Evolutionary conservation across 2,797 vertebrate genomes (phyloP), one percentile per base, ranked within the genome.

Genomic region (Poecilia wingei): DNA sequence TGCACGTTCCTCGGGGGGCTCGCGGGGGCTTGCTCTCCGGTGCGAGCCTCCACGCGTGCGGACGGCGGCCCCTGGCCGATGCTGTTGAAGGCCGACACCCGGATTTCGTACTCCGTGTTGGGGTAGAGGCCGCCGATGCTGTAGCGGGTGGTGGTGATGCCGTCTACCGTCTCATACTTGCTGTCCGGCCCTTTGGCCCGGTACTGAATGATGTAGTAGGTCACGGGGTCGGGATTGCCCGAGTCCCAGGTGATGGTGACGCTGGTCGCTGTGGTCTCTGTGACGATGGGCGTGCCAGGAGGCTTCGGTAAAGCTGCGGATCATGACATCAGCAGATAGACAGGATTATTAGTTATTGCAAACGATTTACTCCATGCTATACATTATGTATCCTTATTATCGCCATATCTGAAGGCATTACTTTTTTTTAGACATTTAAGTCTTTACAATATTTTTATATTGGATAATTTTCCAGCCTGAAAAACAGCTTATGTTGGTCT

Each of bases 211-310:
- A 99, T 97, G 76, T 99, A 99, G 89, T 99, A 98, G 83, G 97
- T 98, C 66, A 99, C 96, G 0, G 98, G 98, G 92, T 99, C 98
- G 0, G 98, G 98, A 69, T 99, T 99, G 20, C 98, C 98, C 0
- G 98, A 99, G 94, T 99, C 98, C 98, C 98, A 99, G 28, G 98
- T 99, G 94, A 99, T 97, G 91, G 98, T 99, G 90, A 99, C 97
- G 66, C 98, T 99, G 57, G 98, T 99, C 43, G 98, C 97, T 0
- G 98, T 99, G 68, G 98, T 99, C 92, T 99, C 98, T 0, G 98
- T 99, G 90, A 99, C 98, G 12, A 99, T 92, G 0, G 98, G 98
- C 0, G 96, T 98, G 31, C 98, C 98, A 0, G 98, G 98, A 85
- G 98, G 97, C 91, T 98, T 99, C 76, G 98, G 98, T 82, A 99